Conservation (phyloP, 23 tunicate species). For the Styela clava region DNA sequence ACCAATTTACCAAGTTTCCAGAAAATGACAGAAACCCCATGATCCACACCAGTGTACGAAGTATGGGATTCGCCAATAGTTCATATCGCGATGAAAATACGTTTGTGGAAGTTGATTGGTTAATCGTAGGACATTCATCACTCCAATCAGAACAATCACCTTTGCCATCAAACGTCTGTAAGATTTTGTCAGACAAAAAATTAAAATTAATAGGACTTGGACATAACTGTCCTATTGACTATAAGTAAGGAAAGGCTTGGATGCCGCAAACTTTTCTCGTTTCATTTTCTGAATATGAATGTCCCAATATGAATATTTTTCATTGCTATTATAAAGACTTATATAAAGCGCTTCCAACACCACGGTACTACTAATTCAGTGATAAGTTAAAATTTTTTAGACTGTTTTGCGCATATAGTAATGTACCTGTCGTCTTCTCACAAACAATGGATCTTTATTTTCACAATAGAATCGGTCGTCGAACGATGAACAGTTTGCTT, state of each 20-base stretch:
- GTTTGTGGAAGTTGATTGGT: conserved; percentile 4
- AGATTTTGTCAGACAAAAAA: conserved; percentile 22
- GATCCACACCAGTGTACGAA: conserved; percentile 78
- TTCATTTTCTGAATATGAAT: too few relatives aligned
- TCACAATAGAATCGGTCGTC: conserved; percentile 67
- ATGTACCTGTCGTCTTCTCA: conserved; percentile 31
- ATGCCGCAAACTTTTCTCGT: too few relatives aligned
- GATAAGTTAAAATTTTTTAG: too few relatives aligned
- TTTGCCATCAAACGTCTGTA: conserved; percentile 39
- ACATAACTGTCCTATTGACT: too few relatives aligned
- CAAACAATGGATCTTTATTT: conserved; percentile 42
- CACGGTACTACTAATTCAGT: too few relatives aligned
- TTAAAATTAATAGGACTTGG: too few relatives aligned
- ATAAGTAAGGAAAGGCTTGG: too few relatives aligned
- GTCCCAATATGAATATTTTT: too few relatives aligned
- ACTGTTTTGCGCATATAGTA: too few relatives aligned
- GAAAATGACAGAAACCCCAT: conserved; percentile 64
- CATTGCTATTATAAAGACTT: too few relatives aligned
- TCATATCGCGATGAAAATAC: conserved; percentile 38
- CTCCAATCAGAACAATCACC: conserved; percentile 16
- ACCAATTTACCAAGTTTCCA: conserved; percentile 80
- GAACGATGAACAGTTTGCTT: conserved; percentile 40
- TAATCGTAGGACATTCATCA: conserved; percentile 15
- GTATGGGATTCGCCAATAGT: conserved; percentile 56
- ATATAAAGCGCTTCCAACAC: too few relatives aligned